Evolutionary conservation across 2,113 vertebrate genomes (phyloP), one percentile per base, ranked within the genome.

Genomic region (Myotis davidii): DNA sequence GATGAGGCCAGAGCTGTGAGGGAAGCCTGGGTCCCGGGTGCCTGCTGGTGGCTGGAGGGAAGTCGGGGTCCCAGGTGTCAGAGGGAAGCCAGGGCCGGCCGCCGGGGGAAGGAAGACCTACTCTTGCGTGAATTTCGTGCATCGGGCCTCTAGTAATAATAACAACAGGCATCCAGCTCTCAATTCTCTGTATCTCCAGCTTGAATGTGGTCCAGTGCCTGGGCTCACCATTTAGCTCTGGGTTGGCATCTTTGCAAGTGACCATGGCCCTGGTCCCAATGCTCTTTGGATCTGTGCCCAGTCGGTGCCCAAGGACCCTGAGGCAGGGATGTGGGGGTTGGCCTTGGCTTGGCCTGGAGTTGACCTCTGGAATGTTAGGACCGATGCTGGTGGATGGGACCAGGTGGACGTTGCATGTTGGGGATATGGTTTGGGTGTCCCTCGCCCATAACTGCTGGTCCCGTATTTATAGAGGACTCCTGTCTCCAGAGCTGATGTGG

Each of bases 401-500:
- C 2, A 6, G 12, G 39, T 32, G 29, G 37, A 50, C 6, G 32
- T 37, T 87, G 61, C 37, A 65, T 39, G n/a, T 27, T 21, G 61
- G 73, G 17, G 73, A 73, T 4, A 27, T 20, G 16, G 32, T 32
- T 32, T 54, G 14, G 50, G 17, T 39, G 37, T 29, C 29, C 56
- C 5, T 85, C 20, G 16, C 32, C 50, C 39, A 9, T 11, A 39
- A 39, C 34, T 7, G 25, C 39, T 18, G 18, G 88, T 11, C 18
- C 13, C 59, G 0, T 1, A 11, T 64, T 64, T 61, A 27, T 11
- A 50, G 64, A 34, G 32, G 42, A 64, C 14, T 18, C 1, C 20
- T 95, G 79, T 90, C 96, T 92, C 85, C 69, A 67, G 95, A 95
- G 90, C 96, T 96, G 85, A 95, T 23, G 45, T 59, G 73, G 89